Base-by-base conservation (phyloP, 2,888 invertebrate species). In the Drosophila lacicola region DNA sequence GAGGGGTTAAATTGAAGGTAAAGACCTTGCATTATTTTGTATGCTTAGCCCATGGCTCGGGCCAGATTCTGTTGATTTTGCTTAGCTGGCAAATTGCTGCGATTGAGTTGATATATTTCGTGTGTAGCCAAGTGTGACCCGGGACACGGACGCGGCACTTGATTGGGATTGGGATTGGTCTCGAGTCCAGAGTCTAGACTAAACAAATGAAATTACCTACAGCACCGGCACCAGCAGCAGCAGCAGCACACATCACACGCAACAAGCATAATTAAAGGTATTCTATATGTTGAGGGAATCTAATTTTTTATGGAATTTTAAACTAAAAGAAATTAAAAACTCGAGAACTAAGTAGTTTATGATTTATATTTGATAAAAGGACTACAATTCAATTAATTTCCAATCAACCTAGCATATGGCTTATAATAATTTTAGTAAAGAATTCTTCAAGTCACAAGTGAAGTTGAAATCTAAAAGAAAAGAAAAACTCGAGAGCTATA, bases 31-130 rank as follows among this genome's bases (percentile, higher is more conserved):
- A 66, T 65, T 71, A 44, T 50, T 50, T 49, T 47, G 17, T 36
- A 14, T 55, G 41, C 42, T 63, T 47, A 42, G 42, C 34, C 33
- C 1, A 57, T 34, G 60, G 17, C 36, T 34, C 9, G 41, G 45
- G 63, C 14, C 55, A 54, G 57, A 77, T 60, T 68, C 49, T 61
- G 74, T 54, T 73, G 67, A 73, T 75, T 64, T 68, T 45, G 62
- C 62, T 67, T 55, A 61, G 70, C 39, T 70, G 74, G 55, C 65
- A 76, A 76, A 76, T 78, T 76, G 70, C 78, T 39, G 62, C 64
- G 58, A 70, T 76, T 74, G 49, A 69, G 64, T 65, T 74, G 57
- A 75, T 78, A 78, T 68, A 78, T 78, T 58, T 61, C 37, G 29
- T 54, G 69, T 68, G 47, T 41, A 63, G 73, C 62, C 56, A 44